Percentiles rank a stretch among this genome's conserved stretches.
Evolutionary conservation across 2,888 invertebrate genomes (phyloP).

Genomic region (Phania funesta): DNA sequence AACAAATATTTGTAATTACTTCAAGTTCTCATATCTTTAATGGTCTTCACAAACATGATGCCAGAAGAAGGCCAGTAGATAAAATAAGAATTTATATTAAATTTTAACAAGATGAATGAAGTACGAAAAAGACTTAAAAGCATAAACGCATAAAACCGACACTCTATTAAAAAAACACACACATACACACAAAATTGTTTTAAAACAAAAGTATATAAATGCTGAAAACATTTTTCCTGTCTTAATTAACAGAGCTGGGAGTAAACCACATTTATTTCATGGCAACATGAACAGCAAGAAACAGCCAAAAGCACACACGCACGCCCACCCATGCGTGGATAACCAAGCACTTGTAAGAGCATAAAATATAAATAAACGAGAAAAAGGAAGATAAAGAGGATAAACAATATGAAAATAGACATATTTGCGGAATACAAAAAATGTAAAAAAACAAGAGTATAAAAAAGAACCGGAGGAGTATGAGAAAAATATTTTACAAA

Average conservation of each 20-base stretch:
- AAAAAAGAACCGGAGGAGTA: background rate
- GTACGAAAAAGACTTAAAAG: background rate
- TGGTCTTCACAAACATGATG: background rate
- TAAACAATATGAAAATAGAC: constrained; percentile 21
- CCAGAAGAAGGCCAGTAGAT: background rate
- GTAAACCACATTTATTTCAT: background rate
- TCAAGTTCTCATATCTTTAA: background rate
- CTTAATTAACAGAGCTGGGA: constrained; percentile 61
- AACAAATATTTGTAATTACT: no score
- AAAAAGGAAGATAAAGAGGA: constrained; percentile 8
- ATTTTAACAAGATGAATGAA: constrained; percentile 2
- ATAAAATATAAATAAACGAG: background rate
- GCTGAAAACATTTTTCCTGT: constrained; percentile 65
- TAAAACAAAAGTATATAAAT: constrained; percentile 57
- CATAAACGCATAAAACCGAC: constrained; percentile 47
- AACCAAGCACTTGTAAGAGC: background rate
- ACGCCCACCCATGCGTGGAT: background rate
- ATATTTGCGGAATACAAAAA: constrained; percentile 41
- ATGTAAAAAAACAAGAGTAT: background rate
- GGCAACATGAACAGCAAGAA: background rate
- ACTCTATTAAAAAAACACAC: constrained; percentile 39
- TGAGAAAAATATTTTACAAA: background rate
- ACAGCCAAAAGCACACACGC: background rate
- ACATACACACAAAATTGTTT: constrained; percentile 39
- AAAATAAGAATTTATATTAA: constrained; percentile 4